Base-by-base conservation (phyloP, 2,888 invertebrate species). In the Chironomus riparius region DNA sequence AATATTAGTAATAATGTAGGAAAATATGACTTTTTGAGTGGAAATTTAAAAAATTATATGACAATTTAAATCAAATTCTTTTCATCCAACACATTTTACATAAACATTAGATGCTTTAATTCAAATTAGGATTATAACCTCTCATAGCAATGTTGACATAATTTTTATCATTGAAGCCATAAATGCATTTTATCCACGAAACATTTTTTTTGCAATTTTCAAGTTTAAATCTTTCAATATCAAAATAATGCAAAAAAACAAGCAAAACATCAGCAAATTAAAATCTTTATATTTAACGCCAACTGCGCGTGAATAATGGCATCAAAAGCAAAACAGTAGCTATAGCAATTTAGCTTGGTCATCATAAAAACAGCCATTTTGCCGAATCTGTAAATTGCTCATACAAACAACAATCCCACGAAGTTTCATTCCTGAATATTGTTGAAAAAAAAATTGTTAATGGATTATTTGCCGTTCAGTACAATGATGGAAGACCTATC, bases 351-450 rank as follows among this genome's bases (percentile, higher is more conserved):
- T 22, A 47, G 70, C 70, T 24, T 50, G 70, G 70, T 70, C 70
- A 70, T 70, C 24, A 21, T 15, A 22, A 10, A 50, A 70, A 70
- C 21, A 10, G 47, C 70, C 70, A 70, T 70, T 70, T 70, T 70
- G 70, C 18, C 56, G 56, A 18, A 7, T 56, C 56, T 18, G 56
- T 56, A 56, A 56, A 56, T 56, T 56, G 56, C 56, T 56, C 18
- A 18, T 18, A 56, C 56, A 56, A 56, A 56, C 56, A 56, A 56
- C 56, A 56, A 56, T 56, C 56, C 56, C 56, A 18, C 56, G 56
- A 56, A 18, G 56, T 56, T 56, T 56, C 15, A 56, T 56, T 56
- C 56, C n/a, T 56, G 56, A 15, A 56, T 38, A 38, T 38, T 38
- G 38, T 38, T 10, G 7, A 38, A 10, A 38, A 38, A 38, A 38